phyloP scores from a whole-genome alignment of 2,113 vertebrate species.

The Otocyon megalotis region DNA sequence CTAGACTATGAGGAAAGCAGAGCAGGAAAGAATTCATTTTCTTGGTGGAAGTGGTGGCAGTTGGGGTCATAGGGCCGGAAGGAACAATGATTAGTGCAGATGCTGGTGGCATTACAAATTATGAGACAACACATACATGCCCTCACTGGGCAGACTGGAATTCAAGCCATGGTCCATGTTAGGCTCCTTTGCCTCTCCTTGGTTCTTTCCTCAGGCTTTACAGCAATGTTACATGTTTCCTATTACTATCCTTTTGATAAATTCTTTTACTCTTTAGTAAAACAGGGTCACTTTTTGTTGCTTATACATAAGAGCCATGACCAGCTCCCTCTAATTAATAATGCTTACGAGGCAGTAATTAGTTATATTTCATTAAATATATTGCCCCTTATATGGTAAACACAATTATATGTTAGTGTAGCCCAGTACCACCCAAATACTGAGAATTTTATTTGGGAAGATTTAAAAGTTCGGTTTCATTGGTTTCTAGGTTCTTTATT shows the following conservation, averaged over 20 bases:
- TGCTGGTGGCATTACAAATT: neutral
- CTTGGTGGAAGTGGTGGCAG: neutral
- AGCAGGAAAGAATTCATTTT: neutral
- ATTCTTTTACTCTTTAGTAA: neutral
- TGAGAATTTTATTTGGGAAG: neutral
- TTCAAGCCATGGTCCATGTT: neutral
- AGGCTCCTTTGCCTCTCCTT: neutral
- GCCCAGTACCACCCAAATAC: neutral
- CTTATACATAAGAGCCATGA: neutral
- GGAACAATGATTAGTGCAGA: neutral
- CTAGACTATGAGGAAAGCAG: neutral
- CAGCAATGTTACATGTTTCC: neutral
- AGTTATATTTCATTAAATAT: neutral
- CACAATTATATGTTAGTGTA: neutral
- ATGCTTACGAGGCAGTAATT: neutral
- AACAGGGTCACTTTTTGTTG: neutral
- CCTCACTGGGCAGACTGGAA: neutral
- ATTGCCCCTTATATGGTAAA: neutral
- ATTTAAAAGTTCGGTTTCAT: neutral
- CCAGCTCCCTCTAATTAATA: neutral
- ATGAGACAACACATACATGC: neutral
- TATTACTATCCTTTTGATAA: neutral
- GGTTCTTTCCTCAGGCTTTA: neutral
- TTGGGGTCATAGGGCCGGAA: neutral
- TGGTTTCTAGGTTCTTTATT: conserved; percentile 28